Percentiles rank a stretch among this genome's conserved stretches.
Conservation (phyloP, 2,797 vertebrate species). For the Emys orbicularis region DNA sequence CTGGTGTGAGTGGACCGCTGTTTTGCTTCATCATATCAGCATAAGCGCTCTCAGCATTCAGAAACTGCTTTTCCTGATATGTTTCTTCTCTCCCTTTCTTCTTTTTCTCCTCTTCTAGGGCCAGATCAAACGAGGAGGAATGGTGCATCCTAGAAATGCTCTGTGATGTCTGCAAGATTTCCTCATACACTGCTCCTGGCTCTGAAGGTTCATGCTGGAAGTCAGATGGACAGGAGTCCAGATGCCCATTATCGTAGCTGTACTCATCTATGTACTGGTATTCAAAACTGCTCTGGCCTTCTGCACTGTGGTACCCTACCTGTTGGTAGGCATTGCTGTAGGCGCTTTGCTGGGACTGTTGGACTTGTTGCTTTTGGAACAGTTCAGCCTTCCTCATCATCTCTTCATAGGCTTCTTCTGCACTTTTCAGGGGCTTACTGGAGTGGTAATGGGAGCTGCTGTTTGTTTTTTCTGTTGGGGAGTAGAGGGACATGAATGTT, state of each 20-base stretch:
- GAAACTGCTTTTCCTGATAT: slow-evolving; percentile 88
- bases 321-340: slow-evolving; percentile 80
- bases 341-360: slow-evolving; percentile 77
- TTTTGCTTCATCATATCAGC: slow-evolving; percentile 94
- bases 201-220: slow-evolving; percentile 84
- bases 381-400: slow-evolving; percentile 99
- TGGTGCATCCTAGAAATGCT: slow-evolving; percentile 83
- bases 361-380: slow-evolving; percentile 91
- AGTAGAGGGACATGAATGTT: slow-evolving; percentile 97
- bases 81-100: slow-evolving; percentile 63
- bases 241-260: slow-evolving; percentile 77
- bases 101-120: slow-evolving; percentile 75
- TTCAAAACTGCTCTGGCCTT: slow-evolving; percentile 82
- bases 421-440: slow-evolving; percentile 96
- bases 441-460: slow-evolving; percentile 83
- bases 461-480: slow-evolving; percentile 91
- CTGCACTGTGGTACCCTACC: slow-evolving; percentile 78
- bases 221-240: slow-evolving; percentile 75
- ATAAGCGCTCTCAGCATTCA: slow-evolving; percentile 91
- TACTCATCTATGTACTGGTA: slow-evolving; percentile 89
- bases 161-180: slow-evolving; percentile 90
- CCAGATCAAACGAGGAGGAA: slow-evolving; percentile 81
- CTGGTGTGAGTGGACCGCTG: slow-evolving; percentile 92
- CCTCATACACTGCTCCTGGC: slow-evolving; percentile 90
- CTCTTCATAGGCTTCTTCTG: slow-evolving; percentile 98